phyloP scores from a whole-genome alignment of 2,797 vertebrate species.

The Sebastes taczanowskii region DNA sequence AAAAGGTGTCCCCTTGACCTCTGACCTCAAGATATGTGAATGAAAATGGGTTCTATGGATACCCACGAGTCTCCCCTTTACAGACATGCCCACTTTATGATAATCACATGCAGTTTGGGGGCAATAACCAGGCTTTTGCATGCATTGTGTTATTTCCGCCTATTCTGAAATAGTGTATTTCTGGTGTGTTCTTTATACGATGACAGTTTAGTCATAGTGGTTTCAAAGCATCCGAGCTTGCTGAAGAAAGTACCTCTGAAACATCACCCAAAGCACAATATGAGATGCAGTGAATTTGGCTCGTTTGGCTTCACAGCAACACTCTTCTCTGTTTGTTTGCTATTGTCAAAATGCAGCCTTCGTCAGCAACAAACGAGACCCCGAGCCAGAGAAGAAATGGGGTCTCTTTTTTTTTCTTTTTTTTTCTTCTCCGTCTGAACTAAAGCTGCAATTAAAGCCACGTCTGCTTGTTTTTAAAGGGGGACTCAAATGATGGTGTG shows the following conservation, averaged over 20 bases:
- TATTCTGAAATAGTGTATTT: too few species aligned
- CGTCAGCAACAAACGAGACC: slow-evolving; percentile 69
- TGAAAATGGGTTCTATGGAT: too few species aligned
- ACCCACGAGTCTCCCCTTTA: too few species aligned
- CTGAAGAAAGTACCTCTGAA: background rate
- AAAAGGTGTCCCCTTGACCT: too few species aligned
- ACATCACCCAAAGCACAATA: background rate
- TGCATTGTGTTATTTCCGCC: too few species aligned
- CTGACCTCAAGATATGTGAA: too few species aligned
- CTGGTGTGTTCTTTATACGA: too few species aligned
- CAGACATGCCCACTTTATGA: too few species aligned
- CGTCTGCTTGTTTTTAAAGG: slow-evolving; percentile 53
- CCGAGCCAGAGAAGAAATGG: slow-evolving; percentile 48
- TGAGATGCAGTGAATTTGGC: background rate
- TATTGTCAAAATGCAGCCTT: slow-evolving; percentile 50
- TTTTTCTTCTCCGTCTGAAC: slow-evolving; percentile 18
- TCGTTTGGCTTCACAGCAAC: slow-evolving; percentile 19
- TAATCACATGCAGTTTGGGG: too few species aligned
- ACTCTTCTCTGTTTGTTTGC: slow-evolving; percentile 42
- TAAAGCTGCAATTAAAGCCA: slow-evolving; percentile 56
- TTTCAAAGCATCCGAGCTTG: background rate
- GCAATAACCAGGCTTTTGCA: too few species aligned
- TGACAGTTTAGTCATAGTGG: background rate
- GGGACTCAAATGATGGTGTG: slow-evolving; percentile 42
- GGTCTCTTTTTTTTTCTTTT: slow-evolving; percentile 1